A percentile compares a stretch with the other conserved stretches of the same genome.
phyloP scores from a whole-genome alignment of 2,113 vertebrate species.

The Strix aluco region DNA sequence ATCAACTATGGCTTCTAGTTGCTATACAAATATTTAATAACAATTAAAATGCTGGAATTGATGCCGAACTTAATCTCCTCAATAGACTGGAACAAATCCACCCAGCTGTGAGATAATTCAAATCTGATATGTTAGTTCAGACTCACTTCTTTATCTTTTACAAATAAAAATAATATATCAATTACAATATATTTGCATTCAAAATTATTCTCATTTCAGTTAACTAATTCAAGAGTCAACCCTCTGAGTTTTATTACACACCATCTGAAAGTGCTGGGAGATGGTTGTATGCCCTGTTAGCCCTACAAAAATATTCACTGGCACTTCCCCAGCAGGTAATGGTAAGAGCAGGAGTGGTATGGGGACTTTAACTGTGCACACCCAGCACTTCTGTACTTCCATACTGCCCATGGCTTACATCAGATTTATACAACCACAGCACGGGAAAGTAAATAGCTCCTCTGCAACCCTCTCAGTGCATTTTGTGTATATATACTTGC shows the following conservation, averaged over 20 bases:
- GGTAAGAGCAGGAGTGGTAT: neutral
- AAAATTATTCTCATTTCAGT: neutral
- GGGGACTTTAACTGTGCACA: neutral
- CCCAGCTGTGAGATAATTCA: neutral
- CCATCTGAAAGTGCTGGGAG: neutral
- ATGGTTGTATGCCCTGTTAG: neutral
- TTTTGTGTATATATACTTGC: neutral
- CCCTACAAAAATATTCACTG: neutral
- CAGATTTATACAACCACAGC: neutral
- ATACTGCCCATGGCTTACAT: neutral
- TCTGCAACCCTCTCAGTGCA: neutral
- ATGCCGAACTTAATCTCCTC: neutral
- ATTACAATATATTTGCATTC: neutral
- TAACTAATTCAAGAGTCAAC: neutral
- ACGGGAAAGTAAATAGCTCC: neutral
- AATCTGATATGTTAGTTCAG: neutral
- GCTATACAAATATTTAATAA: slow-evolving; percentile 28
- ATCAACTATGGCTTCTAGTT: neutral
- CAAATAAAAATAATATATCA: neutral
- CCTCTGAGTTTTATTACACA: neutral
- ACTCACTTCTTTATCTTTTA: neutral
- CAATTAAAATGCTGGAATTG: neutral
- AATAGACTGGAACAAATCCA: neutral
- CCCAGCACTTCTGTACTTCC: neutral
- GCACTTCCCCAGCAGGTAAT: neutral